Conservation (phyloP, 2,113 vertebrate species). For the Dasyurus viverrinus region DNA sequence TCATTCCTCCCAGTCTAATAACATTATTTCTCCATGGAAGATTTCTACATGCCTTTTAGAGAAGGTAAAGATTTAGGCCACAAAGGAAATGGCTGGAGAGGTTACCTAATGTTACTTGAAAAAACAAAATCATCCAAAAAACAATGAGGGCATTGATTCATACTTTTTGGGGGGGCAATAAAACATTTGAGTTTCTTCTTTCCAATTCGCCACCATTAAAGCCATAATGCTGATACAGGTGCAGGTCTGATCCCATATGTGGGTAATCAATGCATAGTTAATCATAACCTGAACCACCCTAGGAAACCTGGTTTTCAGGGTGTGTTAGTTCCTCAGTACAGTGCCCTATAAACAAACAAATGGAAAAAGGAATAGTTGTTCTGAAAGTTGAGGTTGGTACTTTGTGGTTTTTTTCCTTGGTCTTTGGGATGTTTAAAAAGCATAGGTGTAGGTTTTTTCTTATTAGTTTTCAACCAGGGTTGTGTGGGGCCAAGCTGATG, state of each 20-base stretch:
- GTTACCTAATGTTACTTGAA: conserved; percentile 47
- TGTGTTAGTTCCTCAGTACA: not conserved
- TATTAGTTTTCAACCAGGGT: conserved; percentile 26
- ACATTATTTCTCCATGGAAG: conserved; percentile 59
- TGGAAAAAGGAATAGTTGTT: not conserved
- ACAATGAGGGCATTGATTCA: conserved; percentile 16
- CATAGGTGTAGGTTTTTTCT: not conserved
- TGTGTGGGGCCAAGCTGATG: not conserved
- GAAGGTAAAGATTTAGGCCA: conserved; percentile 25
- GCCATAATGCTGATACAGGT: not conserved
- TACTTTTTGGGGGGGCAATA: conserved; percentile 55
- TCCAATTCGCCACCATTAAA: not conserved
- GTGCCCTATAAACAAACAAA: conserved; percentile 10
- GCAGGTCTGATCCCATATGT: not conserved
- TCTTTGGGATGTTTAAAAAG: conserved; percentile 37
- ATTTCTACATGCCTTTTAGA: conserved; percentile 64
- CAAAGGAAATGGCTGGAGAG: conserved; percentile 26
- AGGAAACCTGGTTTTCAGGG: not conserved
- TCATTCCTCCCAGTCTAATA: conserved; percentile 57
- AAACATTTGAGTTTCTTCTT: not conserved
- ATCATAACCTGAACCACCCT: not conserved
- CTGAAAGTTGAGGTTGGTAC: conserved; percentile 31
- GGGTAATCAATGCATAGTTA: not conserved
- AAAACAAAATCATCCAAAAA: conserved; percentile 45
- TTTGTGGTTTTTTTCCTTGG: conserved; percentile 24